Evolutionary conservation across 2,113 vertebrate genomes (phyloP).

Genomic region (Charadrius vociferus): DNA sequence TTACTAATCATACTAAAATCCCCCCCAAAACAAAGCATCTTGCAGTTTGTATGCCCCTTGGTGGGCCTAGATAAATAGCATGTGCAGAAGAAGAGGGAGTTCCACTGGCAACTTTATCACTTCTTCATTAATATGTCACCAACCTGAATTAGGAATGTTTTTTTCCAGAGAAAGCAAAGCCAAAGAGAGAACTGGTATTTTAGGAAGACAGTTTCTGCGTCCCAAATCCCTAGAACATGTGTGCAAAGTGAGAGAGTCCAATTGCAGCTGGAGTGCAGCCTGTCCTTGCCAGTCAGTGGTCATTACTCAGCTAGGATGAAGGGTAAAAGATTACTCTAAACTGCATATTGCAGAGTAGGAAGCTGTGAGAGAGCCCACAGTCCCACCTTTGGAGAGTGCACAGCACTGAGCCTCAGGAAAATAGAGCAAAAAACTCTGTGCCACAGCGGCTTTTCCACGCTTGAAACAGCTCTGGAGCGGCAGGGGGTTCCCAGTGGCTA

Average conservation of each 20-base stretch:
- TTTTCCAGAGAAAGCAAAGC: not conserved
- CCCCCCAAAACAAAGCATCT: not conserved
- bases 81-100: not conserved
- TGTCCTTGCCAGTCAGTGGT: not conserved
- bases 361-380: not conserved
- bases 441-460: not conserved
- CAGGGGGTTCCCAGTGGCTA: constrained; percentile 16
- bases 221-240: not conserved
- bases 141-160: not conserved
- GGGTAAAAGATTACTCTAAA: not conserved
- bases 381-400: not conserved
- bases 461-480: not conserved
- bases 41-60: not conserved
- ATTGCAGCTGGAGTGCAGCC: accelerated
- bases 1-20: not conserved
- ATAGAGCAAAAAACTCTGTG: not conserved
- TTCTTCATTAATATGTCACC: not conserved
- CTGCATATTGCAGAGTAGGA: not conserved
- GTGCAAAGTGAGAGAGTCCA: not conserved
- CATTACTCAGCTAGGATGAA: not conserved
- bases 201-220: not conserved
- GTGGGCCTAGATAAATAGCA: not conserved
- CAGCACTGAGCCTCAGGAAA: not conserved
- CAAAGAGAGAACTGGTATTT: not conserved
- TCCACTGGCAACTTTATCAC: not conserved